These are phyloP conservation scores for Altica lythri DNA, from an alignment of 2,888 invertebrate genomes.

Conservation along the genomic window DNA sequence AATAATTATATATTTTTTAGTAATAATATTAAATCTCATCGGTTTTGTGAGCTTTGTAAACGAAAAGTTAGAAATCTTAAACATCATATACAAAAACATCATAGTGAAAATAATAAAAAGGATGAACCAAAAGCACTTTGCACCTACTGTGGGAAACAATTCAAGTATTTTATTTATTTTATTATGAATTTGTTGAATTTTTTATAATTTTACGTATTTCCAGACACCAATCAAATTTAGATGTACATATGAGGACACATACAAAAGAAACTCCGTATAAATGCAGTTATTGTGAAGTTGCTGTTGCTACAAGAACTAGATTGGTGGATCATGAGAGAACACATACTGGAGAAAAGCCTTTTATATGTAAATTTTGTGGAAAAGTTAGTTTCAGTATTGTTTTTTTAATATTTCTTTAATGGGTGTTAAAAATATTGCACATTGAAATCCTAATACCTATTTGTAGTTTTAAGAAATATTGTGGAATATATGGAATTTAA, in stretches of 20 bases:
- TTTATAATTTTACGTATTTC: constrained; percentile 9
- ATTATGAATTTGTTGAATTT: no score
- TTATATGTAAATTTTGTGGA: constrained; percentile 49
- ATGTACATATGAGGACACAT: constrained; percentile 48
- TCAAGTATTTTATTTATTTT: constrained; percentile 40
- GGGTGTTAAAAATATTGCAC: no score
- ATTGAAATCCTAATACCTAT: no score
- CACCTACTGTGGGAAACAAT: constrained; percentile 48
- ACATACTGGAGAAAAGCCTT: constrained; percentile 50
- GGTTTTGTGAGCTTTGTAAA: constrained; percentile 40
- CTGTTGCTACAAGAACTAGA: constrained; percentile 43
- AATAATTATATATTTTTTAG: neutral
- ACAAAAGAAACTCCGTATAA: constrained; percentile 50
- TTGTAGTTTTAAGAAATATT: no score
- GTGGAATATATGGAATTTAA: no score
- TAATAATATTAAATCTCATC: constrained; percentile 31
- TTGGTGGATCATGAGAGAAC: constrained; percentile 48
- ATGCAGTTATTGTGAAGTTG: constrained; percentile 48
- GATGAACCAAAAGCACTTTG: constrained; percentile 39
- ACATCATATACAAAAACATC: constrained; percentile 30
- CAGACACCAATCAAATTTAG: constrained; percentile 37
- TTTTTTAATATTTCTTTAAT: no score
- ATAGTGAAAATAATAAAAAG: constrained; percentile 21
- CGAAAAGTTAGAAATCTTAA: constrained; percentile 26
- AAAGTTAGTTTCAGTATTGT: constrained; percentile 45